Base-by-base conservation (phyloP, 2,797 vertebrate species). In the Acanthiza pusilla region DNA sequence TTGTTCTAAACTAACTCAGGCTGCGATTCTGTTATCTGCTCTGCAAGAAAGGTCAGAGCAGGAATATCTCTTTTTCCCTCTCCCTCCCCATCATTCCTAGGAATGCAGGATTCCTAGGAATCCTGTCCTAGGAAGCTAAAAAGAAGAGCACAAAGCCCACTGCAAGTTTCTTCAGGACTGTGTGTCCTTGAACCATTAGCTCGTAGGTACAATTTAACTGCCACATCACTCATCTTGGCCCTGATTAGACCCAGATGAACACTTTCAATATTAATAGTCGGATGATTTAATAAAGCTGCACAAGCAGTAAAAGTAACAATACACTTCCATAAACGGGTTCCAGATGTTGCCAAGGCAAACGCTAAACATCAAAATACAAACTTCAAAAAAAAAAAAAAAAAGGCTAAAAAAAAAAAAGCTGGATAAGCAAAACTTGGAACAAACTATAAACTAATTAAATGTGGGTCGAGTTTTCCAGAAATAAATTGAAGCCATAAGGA, bases 401-500 rank as follows among this genome's bases (percentile, higher is more conserved):
- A 36, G 10, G 36, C 36, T 36, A 85, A 29, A 36, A 36, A 55
- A 36, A 55, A 68, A 70, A 96, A 94, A 68, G 86, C 97, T 94
- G 96, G 97, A 97, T 97, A 97, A 97, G 97, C 97, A 94, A 95
- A 95, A 96, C 97, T 94, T 97, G 96, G 96, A 97, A 96, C 97
- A 95, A 97, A 97, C 96, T 97, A 95, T 97, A 97, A 98, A 98
- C 97, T 98, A 98, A 98, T 98, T 98, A 98, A 98, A 97, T 98
- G 97, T 93, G 97, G 95, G 96, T 90, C 96, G 89, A 96, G 91
- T 91, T 97, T 96, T 98, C 97, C 97, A 98, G 96, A 96, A 98
- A 97, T 98, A 99, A 98, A 98, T 98, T 98, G 96, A 98, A 98
- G 97, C 98, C 98, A 98, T 98, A 97, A 98, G 98, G 91, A 88